Evolutionary conservation across 1,140 invertebrate genomes (phyloP), one percentile per base, ranked within the genome.

Genomic region (Heliothis subflexa): DNA sequence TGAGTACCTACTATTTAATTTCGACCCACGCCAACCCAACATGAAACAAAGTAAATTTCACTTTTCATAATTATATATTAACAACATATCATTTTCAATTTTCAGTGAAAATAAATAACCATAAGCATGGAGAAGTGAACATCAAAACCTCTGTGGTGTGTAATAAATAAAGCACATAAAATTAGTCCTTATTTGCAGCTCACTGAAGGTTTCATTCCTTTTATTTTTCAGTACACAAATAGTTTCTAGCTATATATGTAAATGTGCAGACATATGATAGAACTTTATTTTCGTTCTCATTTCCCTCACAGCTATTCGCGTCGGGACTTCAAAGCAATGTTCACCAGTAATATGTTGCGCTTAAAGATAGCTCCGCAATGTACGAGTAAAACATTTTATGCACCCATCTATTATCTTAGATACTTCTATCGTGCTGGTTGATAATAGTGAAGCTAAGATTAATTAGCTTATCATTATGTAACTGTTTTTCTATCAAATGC

Each of bases 201-300:
- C 50, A 52, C 50, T 52, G 14, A 52, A 52, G 55, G 11, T 57
- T 57, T 57, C 16, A 21, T 57, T 25, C 18, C 5, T 57, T 57
- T 25, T 18, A 57, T 16, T 2, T 57, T 25, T 57, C 55, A 57
- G 50, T 14, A 52, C 50, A 52, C 50, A 52, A 52, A 52, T 14
- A 52, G 50, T n/a, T 40, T 40, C 33, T 40, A 40, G 33, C 33
- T 40, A 40, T 40, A 40, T 40, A 40, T 40, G 33, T 40, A 40
- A 40, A 40, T 40, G 33, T 40, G 33, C 33, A 40, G 33, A 61
- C 21, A 28, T 28, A 61, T 13, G 28, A 61, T 14, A 61, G 3
- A 61, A 61, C 25, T 61, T 61, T 61, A 61, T 61, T 28, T 61
- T 61, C 25, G 57, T 25, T 14, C 57, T 61, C 57, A 61, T 61